Evolutionary conservation across 1,140 invertebrate species (phyloP), one percentile per base, ranked within the genome.

Genomic region (Microplitis mediator): DNA sequence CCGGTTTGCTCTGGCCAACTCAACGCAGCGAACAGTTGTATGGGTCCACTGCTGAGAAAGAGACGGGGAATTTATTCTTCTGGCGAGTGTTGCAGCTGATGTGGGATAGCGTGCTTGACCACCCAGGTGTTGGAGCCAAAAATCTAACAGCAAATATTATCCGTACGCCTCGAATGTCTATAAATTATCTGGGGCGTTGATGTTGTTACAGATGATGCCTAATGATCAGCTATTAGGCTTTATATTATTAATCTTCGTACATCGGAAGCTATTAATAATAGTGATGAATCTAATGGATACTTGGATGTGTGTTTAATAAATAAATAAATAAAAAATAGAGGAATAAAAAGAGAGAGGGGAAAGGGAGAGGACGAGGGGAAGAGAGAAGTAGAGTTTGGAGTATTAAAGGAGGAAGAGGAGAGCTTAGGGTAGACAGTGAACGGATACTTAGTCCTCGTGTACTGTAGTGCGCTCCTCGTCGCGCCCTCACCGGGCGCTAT

Each of bases 81-180:
- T 84, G 84, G 84, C 82, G 85, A 85, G 80, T 71, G 73, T 69
- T 77, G 77, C 84, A 85, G 82, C 84, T 85, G 85, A 86, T 85
- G 80, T 75, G 71, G 45, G 58, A 39, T 77, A 66, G 67, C 64
- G 75, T 70, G 76, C 73, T 74, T 77, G 85, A 85, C 85, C 84
- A 86, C 84, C 85, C 85, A 86, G 85, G 81, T 86, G 84, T 79
- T 79, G 63, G 50, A 50, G 74, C 56, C 9, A 62, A 70, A 50
- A 31, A 31, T 13, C 9, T 4, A 34, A 66, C 50, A 9, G 4
- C 23, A 23, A 23, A 23, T 23, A 23, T 23, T 23, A 23, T 23
- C 23, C 2, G 23, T 23, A 23, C 23, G 39, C 39, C 2, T 11
- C 11, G 52, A n/a, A 50, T 50, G 52, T 54, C 52, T 54, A 14